Base-by-base conservation (phyloP, 2,113 vertebrate genomes). In the Cromileptes altivelis region DNA sequence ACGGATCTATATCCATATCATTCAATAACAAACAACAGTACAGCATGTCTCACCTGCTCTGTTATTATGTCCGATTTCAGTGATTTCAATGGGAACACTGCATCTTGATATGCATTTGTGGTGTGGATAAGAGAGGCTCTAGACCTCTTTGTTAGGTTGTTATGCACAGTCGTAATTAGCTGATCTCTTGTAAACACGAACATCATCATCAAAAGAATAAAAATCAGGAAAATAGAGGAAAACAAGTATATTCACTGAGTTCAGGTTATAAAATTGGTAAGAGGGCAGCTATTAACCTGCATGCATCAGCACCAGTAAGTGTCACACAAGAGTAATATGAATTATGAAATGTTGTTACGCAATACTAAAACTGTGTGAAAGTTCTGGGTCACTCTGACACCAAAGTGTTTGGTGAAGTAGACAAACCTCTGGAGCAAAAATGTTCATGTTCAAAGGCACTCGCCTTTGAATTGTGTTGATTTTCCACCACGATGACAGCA, bases 181-280 rank as follows among this genome's bases (percentile, higher is more conserved):
- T 4, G 45, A 7, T 49, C 49, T 56, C 77, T 47, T 30, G 37
- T 45, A 15, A 63, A 60, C 64, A 64, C 0, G 21, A 21, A 25
- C 73, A 40, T 40, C 19, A 61, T n/a, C 56, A n/a, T 73, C 71
- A 49, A 49, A 58, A 52, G 75, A 78, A 69, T 60, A 40, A 2
- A 25, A 69, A 60, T 11, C 3, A 13, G 37, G 33, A 53, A 40
- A 52, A 18, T 12, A 52, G 33, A 37, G 33, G 33, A 37, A 27
- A 7, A 21, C 30, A 50, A 45, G 30, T 11, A 15, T 49, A 27
- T 9, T 3, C 10, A 27, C 21, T 15, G 7, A 65, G 37, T 56
- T 27, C 47, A 4, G 61, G 47, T 23, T 42, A 42, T 60, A 47
- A 50, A 18, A 30, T 0, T 10, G 19, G 9, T 2, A 68, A 23